Base-by-base conservation (phyloP, 2,888 invertebrate genomes). In the Zele albiditarsus region DNA sequence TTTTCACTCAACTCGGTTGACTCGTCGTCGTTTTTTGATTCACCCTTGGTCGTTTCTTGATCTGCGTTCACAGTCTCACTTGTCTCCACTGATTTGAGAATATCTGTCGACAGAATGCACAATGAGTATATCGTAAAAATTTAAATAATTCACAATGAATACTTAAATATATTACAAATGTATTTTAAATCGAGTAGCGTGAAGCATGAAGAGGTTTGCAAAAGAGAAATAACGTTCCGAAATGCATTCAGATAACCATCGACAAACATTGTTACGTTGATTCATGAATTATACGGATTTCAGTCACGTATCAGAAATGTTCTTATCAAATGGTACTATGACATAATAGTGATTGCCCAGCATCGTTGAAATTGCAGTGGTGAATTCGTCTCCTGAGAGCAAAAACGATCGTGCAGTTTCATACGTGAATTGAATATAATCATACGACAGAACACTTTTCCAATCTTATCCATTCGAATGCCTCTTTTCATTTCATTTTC, bases 1-100 rank as follows among this genome's bases (percentile, higher is more conserved):
- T 77, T 77, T 65, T 82, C 71, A 67, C 62, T 75, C 46, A 82
- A 80, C 20, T 82, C 80, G 0, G 76, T 80, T 2, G 78, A 46
- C 69, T 93, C 92, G 92, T 93, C 82, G 53, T 62, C 65, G 60
- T 73, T 60, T 49, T 74, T 69, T 27, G 46, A 38, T 33, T 73
- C 70, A 62, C 74, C 75, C 20, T 23, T 63, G 20, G 23, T 63
- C 20, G 63, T 71, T 60, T 10, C 68, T 58, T 53, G 12, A 62
- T 46, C 46, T 72, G 69, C 71, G 42, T 68, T 69, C 28, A 73
- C 75, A 71, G 62, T 62, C 8, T 65, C 76, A 72, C 71, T 80
- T 28, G 75, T 8, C 10, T 38, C 76, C 67, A 79, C 78, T 38
- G 81, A 79, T 69, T 83, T 80, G 16, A 79, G 76, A 25, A 82